Evolutionary conservation across 2,888 invertebrate species (phyloP), one percentile per base, ranked within the genome.

Genomic region (Thysanoteuthis rhombus): DNA sequence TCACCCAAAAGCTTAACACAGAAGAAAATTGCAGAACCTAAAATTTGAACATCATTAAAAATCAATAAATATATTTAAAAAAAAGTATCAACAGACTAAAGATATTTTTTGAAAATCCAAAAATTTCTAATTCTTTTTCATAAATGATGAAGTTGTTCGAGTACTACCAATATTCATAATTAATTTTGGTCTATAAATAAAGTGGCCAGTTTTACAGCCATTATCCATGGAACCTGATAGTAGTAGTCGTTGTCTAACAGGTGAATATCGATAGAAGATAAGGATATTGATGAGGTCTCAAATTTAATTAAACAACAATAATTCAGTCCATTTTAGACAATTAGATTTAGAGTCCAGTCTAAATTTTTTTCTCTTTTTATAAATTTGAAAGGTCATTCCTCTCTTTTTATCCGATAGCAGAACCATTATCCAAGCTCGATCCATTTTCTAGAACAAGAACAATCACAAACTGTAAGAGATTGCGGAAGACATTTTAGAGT

Each of bases 111-210:
- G 8, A 1, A 32, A 75, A 75, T 52, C 52, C 25, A 52, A 52
- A 52, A 52, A 52, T 52, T 5, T n/a, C 32, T 19, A 25, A n/a
- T n/a, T n/a, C 28, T 32, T n/a, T n/a, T 75, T 75, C 12, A n/a
- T n/a, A 16, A 12, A 75, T 4, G 12, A 75, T n/a, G 16, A 36
- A n/a, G n/a, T n/a, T 36, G 12, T n/a, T 36, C n/a, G 16, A 75
- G n/a, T n/a, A 75, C n/a, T 75, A 16, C 75, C n/a, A 75, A 75
- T 75, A 75, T 75, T 75, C 75, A 75, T 75, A 75, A 75, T 75
- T 75, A 75, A 75, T 75, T 75, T 75, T n/a, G 75, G n/a, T n/a
- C 75, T 75, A 75, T n/a, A 75, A 75, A 75, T 75, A 75, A 75
- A 75, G n/a, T 75, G n/a, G n/a, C 75, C 75, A 75, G 12, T n/a